Conservation (phyloP, 1,140 invertebrate genomes). For the Atta cephalotes region DNA sequence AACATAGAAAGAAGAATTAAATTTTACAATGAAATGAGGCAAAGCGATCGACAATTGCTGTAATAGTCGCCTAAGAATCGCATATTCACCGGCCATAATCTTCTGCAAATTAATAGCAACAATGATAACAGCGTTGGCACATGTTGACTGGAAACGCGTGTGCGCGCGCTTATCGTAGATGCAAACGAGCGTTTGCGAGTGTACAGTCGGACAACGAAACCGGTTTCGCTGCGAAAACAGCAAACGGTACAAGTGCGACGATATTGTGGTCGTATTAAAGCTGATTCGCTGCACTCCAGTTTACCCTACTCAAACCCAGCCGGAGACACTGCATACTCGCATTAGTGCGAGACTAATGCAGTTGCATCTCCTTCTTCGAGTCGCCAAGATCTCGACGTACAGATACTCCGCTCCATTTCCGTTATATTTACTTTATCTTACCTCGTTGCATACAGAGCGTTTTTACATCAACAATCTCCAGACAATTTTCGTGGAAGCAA, state of each 20-base stretch:
- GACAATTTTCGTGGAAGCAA: neutral
- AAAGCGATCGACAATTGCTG: neutral
- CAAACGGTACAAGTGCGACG: constrained; percentile 19
- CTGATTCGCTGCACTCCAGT: constrained; percentile 13
- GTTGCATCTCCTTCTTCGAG: neutral
- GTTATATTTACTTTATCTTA: neutral
- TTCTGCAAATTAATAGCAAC: constrained; percentile 46
- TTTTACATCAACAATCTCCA: neutral
- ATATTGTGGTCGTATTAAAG: constrained; percentile 21
- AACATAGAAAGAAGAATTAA: neutral
- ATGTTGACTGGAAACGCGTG: neutral
- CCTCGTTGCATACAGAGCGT: neutral
- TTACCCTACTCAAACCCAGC: constrained; percentile 10
- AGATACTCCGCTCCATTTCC: neutral
- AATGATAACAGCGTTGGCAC: constrained; percentile 34
- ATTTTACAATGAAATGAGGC: neutral
- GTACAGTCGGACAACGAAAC: constrained; percentile 2
- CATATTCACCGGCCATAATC: constrained; percentile 24
- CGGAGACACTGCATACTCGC: neutral
- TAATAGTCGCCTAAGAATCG: constrained; percentile 14
- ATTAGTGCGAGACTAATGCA: neutral
- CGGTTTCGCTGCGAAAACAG: constrained; percentile 25
- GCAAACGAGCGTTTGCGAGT: constrained; percentile 36
- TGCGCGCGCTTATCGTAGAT: constrained; percentile 40
- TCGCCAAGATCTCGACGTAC: neutral